phyloP scores from a whole-genome alignment of 2,797 vertebrate species.

The Mareca strepera region DNA sequence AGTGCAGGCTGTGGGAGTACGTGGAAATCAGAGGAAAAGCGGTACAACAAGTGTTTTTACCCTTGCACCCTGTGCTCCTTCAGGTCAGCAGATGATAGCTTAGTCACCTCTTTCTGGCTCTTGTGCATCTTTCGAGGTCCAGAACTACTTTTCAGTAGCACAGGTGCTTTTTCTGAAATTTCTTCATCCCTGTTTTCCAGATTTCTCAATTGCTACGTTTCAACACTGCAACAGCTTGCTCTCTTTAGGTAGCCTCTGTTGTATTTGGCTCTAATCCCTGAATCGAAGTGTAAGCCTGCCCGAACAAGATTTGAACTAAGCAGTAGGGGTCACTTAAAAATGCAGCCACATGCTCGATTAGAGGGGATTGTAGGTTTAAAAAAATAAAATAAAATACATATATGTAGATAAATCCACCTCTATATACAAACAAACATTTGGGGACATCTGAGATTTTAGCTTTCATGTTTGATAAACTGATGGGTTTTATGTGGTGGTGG shows the following conservation, averaged over 20 bases:
- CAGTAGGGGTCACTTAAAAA: conserved; percentile 54
- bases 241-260: conserved; percentile 59
- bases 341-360: conserved; percentile 31
- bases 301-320: conserved; percentile 48
- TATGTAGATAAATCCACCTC: background rate
- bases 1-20: background rate
- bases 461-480: background rate
- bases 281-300: conserved; percentile 59
- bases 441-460: background rate
- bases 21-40: background rate
- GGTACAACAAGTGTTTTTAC: background rate
- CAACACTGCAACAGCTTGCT: conserved; percentile 51
- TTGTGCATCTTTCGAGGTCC: background rate
- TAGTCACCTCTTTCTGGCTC: background rate
- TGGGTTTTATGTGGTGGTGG: background rate
- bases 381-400: background rate
- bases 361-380: background rate
- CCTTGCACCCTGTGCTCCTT: background rate
- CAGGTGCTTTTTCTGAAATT: background rate
- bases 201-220: conserved; percentile 12
- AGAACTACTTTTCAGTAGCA: background rate
- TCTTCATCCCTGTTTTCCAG: conserved; percentile 1
- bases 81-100: background rate
- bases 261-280: conserved; percentile 56
- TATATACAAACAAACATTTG: background rate